Conservation (phyloP, 1,140 invertebrate species). For the Lasioglossum baleicum region DNA sequence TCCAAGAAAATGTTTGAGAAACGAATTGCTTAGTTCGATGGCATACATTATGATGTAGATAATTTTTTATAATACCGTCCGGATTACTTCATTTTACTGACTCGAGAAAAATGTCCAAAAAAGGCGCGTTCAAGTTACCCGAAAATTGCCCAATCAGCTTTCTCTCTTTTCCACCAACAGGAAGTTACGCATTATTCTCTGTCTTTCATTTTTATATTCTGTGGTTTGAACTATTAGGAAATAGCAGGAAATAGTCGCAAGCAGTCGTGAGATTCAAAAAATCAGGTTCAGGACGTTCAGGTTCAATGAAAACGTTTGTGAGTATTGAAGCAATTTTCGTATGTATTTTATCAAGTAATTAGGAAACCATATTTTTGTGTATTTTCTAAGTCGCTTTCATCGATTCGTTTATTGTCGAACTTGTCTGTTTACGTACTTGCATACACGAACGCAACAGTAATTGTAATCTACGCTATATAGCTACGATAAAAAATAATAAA, state of each 20-base stretch:
- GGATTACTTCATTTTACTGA: no score
- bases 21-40: no score
- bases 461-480: conserved; percentile 40
- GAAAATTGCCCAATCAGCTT: neutral
- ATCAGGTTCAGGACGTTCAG: no score
- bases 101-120: no score
- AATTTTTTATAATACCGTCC: no score
- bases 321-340: neutral
- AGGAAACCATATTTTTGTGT: neutral
- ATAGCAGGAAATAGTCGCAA: neutral
- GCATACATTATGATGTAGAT: no score
- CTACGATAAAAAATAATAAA: conserved; percentile 64
- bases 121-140: no score
- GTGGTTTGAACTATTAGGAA: neutral
- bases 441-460: conserved; percentile 47
- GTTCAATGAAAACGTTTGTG: neutral
- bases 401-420: conserved; percentile 51
- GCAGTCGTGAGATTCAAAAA: neutral
- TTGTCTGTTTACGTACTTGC: conserved; percentile 43
- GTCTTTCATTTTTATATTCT: neutral
- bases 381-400: neutral
- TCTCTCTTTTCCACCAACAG: neutral
- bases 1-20: no score
- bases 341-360: neutral
- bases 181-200: neutral